Evolutionary conservation across 2,888 invertebrate genomes (phyloP).

Genomic region (Tetrapedia diversipes): DNA sequence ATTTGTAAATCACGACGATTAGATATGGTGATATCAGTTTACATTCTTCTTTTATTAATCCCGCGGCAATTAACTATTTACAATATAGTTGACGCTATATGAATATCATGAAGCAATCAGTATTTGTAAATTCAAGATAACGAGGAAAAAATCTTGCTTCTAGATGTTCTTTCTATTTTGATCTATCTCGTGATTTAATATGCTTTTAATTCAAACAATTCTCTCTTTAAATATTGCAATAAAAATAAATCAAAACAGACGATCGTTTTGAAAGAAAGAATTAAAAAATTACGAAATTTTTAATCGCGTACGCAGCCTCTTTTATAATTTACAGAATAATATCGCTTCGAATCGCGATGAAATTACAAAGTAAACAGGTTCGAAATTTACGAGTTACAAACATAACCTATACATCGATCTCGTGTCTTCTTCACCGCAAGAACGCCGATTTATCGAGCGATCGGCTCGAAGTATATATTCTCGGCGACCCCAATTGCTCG

Average conservation of each 20-base stretch:
- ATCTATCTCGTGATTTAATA: conserved; percentile 16
- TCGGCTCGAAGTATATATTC: background rate
- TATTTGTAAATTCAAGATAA: background rate
- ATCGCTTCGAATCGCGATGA: no score
- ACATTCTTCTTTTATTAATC: background rate
- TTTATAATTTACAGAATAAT: background rate
- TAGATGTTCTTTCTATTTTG: conserved; percentile 3
- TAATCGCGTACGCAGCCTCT: no score
- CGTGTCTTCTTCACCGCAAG: no score
- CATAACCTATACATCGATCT: background rate
- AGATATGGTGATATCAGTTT: conserved; percentile 10
- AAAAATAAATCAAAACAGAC: no score
- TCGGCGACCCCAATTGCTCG: background rate
- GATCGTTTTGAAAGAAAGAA: no score
- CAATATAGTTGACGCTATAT: background rate
- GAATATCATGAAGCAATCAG: background rate
- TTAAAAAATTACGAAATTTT: no score
- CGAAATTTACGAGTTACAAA: background rate
- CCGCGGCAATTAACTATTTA: background rate
- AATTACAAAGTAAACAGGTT: background rate
- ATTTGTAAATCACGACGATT: conserved; percentile 26
- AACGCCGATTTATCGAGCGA: background rate
- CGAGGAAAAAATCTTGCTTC: background rate
- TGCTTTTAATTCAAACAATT: no score
- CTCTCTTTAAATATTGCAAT: no score